Percentiles rank a stretch among this genome's conserved stretches.
phyloP scores from a whole-genome alignment of 2,113 vertebrate genomes.

The Sciurus niger region DNA sequence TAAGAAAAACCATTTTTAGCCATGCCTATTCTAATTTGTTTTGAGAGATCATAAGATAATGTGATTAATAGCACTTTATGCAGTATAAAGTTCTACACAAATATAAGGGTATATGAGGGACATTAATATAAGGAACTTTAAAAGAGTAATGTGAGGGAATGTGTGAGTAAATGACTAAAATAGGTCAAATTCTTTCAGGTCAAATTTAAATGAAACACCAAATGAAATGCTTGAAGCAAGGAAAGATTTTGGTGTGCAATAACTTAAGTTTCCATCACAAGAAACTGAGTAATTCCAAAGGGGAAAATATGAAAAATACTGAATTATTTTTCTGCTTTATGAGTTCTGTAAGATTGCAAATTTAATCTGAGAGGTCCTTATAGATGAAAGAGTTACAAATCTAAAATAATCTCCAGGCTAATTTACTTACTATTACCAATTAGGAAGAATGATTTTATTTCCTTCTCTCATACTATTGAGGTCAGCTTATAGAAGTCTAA shows the following conservation, averaged over 20 bases:
- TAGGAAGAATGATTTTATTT: slow-evolving; percentile 48
- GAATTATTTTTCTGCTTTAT: slow-evolving; percentile 5
- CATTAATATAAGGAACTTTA: not conserved
- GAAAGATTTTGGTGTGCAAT: not conserved
- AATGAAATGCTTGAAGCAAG: slow-evolving; percentile 29
- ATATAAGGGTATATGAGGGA: not conserved
- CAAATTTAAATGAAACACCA: slow-evolving; percentile 6
- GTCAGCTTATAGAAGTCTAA: slow-evolving; percentile 57
- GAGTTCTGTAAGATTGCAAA: slow-evolving; percentile 11
- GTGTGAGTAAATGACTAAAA: not conserved
- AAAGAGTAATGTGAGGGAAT: not conserved
- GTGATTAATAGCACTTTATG: not conserved
- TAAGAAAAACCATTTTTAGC: not conserved
- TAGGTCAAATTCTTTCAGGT: slow-evolving; percentile 24
- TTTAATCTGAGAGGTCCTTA: slow-evolving; percentile 36
- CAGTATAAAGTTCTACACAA: slow-evolving; percentile 18
- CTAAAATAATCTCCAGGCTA: slow-evolving; percentile 33
- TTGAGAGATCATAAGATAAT: slow-evolving; percentile 10
- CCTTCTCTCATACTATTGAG: not conserved
- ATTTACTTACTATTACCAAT: slow-evolving; percentile 47
- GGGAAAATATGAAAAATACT: slow-evolving; percentile 36
- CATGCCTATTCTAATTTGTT: not conserved
- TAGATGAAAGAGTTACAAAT: not conserved
- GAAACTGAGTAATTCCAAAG: slow-evolving; percentile 6
- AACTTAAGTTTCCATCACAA: slow-evolving; percentile 8